Evolutionary conservation across 2,113 vertebrate genomes (phyloP).

Genomic region (Melanerpes aurifrons): DNA sequence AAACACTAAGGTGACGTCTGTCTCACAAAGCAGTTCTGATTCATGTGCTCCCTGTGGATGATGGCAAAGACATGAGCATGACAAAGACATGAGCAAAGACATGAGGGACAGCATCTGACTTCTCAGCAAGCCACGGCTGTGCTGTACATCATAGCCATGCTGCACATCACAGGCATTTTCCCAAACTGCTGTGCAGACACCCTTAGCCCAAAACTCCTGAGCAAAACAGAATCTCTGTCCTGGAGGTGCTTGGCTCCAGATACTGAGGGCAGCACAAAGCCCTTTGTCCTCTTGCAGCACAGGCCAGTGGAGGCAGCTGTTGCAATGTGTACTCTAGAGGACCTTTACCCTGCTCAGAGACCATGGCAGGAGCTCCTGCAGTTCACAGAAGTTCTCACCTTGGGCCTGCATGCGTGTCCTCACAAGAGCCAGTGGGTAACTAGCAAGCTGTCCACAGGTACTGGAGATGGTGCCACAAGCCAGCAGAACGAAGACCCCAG

Average conservation of each 20-base stretch:
- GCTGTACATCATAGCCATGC: not conserved
- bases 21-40: not conserved
- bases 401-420: constrained; percentile 97
- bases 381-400: constrained; percentile 77
- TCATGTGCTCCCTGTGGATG: not conserved
- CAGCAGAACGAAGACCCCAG: constrained; percentile 92
- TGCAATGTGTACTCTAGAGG: not conserved
- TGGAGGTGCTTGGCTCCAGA: not conserved
- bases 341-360: constrained; percentile 3
- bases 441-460: constrained; percentile 94
- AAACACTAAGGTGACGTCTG: not conserved
- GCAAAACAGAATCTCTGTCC: not conserved
- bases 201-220: not conserved
- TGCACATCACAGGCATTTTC: not conserved
- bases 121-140: rapidly evolving
- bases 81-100: not conserved
- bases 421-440: constrained; percentile 93
- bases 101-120: not conserved
- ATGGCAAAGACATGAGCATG: not conserved
- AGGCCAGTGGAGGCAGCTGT: not conserved
- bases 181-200: not conserved
- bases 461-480: constrained; percentile 95
- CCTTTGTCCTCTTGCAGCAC: not conserved
- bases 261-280: constrained; percentile 3
- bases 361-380: not conserved